A percentile compares a stretch with the other conserved stretches of the same genome.
These are phyloP conservation scores for Ophioderma brevispina DNA, from an alignment of 35 echinoderm and acorn worm genomes.

Conservation along the genomic window DNA sequence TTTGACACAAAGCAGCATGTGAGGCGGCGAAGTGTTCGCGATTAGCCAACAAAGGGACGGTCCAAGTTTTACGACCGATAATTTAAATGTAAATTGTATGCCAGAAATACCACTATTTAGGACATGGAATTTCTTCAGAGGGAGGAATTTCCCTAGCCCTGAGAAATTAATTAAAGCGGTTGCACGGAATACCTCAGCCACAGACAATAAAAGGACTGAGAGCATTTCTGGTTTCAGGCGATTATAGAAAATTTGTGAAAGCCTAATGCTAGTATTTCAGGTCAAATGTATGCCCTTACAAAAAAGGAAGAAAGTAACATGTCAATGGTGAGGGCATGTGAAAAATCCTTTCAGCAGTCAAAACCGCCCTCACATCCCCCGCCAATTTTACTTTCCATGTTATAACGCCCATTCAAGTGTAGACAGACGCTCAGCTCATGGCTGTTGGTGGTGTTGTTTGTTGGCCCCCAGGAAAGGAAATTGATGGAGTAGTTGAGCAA, in stretches of 20 bases:
- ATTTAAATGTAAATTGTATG: not conserved
- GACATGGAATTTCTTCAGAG: constrained; percentile 9
- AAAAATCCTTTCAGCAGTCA: constrained; percentile 48
- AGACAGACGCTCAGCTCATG: constrained; percentile 63
- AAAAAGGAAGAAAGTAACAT: constrained; percentile 31
- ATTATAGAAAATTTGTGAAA: constrained; percentile 37
- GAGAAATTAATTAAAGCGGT: constrained; percentile 6
- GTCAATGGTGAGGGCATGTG: constrained; percentile 58
- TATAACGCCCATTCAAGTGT: constrained; percentile 33
- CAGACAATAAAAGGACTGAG: constrained; percentile 15
- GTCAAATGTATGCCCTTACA: not conserved
- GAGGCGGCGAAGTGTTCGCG: not conserved
- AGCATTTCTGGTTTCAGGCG: constrained; percentile 8
- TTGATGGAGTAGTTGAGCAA: constrained; percentile 30
- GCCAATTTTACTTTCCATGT: constrained; percentile 53
- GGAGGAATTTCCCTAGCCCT: constrained; percentile 18
- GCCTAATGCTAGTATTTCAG: constrained; percentile 6
- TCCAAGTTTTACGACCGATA: constrained; percentile 28
- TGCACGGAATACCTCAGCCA: constrained; percentile 8
- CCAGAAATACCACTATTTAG: not conserved
- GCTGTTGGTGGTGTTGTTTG: constrained; percentile 57
- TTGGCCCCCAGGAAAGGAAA: constrained; percentile 43
- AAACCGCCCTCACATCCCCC: constrained; percentile 20
- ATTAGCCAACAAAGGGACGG: not conserved
- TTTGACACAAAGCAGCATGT: constrained; percentile 3